Evolutionary conservation across 2,888 invertebrate genomes (phyloP), one percentile per base, ranked within the genome.

Genomic region (Hybos culiciformis): DNA sequence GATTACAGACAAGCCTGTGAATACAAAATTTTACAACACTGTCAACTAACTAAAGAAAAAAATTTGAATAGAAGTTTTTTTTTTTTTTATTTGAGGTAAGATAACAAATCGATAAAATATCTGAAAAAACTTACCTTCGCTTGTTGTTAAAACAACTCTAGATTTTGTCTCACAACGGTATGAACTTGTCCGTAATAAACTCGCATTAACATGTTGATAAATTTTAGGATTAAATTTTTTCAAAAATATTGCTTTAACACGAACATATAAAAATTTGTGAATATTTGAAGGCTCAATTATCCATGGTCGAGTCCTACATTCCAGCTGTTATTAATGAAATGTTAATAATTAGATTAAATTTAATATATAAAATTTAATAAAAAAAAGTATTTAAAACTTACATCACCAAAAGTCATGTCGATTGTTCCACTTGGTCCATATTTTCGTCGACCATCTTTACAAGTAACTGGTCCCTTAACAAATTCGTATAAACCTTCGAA

Each of bases 401-500:
- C 67, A 55, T 66, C 67, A 12, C 66, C 67, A 48, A 64, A 63
- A 48, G 66, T 66, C 62, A 86, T 74, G 48, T 72, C 71, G 48
- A 88, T 72, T 53, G 82, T 80, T 1, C 88, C 88, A 53, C 83
- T 85, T 5, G 84, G 73, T 1, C 86, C 87, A 44, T 74, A 73
- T 41, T 81, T 76, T 51, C 77, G 70, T 51, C 83, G 74, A 37
- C 79, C 77, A 51, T 76, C 76, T 46, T 76, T 73, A 57, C 87
- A 87, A 19, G 72, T 73, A 0, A 75, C 72, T n/a, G 77, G 75
- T 37, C 77, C 69, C 54, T 81, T 75, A 11, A 86, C 72, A 54
- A 87, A 87, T 59, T 86, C 86, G 64, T 83, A 88, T 33, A 77
- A 76, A 6, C 83, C 88, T 61, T 88, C 86, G 62, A 91, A 86